Evolutionary conservation across 1,140 invertebrate genomes (phyloP).

Genomic region (Drosophila hydei): DNA sequence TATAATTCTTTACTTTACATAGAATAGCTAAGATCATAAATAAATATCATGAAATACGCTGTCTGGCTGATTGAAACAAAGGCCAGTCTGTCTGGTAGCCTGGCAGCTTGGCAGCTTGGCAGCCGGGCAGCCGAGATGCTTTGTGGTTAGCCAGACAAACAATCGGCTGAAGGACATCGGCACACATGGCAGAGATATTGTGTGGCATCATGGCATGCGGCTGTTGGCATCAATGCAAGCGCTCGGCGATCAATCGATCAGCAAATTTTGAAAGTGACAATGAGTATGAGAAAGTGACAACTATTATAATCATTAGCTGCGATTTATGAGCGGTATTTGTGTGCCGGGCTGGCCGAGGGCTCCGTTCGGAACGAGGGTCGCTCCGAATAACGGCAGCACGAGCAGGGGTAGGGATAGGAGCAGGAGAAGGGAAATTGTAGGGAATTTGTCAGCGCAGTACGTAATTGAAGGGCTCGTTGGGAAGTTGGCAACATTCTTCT

Average conservation of each 20-base stretch:
- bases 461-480: slow-evolving; percentile 64
- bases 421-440: background rate
- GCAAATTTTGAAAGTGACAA: slow-evolving; percentile 45
- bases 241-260: slow-evolving; percentile 48
- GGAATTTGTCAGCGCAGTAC: slow-evolving; percentile 70
- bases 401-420: background rate
- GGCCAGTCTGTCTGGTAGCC: background rate
- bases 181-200: slow-evolving; percentile 30
- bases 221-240: slow-evolving; percentile 27
- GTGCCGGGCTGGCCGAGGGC: slow-evolving; percentile 4
- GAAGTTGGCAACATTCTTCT: background rate
- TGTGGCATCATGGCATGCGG: slow-evolving; percentile 45
- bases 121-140: slow-evolving; percentile 34
- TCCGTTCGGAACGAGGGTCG: slow-evolving; percentile 12
- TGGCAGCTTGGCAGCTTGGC: background rate
- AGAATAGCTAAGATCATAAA: too few species aligned
- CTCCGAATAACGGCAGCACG: background rate
- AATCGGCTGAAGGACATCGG: slow-evolving; percentile 32
- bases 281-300: slow-evolving; percentile 62
- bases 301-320: slow-evolving; percentile 76
- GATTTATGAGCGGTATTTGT: slow-evolving; percentile 67
- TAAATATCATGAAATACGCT: too few species aligned
- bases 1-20: too few species aligned
- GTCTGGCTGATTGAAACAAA: background rate
- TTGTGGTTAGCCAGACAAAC: slow-evolving; percentile 66